Conservation (phyloP, 2,888 invertebrate species). For the Melolontha melolontha region DNA sequence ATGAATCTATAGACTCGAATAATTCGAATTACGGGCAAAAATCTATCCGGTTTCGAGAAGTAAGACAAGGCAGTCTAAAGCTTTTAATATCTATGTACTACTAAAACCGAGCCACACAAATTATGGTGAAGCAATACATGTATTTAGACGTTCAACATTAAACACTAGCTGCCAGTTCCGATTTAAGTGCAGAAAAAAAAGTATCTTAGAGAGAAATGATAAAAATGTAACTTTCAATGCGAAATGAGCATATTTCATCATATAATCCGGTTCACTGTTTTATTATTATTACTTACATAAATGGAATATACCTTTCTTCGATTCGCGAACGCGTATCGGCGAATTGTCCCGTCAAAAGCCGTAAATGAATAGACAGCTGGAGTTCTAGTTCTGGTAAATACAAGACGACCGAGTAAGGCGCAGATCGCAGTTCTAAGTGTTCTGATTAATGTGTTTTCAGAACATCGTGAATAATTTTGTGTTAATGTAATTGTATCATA, state of each 20-base stretch:
- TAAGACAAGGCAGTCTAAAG: neutral
- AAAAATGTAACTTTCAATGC: slow-evolving; percentile 23
- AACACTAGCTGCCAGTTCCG: slow-evolving; percentile 20
- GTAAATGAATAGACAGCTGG: neutral
- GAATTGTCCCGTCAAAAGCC: slow-evolving; percentile 5
- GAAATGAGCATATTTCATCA: slow-evolving; percentile 31
- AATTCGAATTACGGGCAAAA: slow-evolving; percentile 9
- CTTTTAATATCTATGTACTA: slow-evolving; percentile 26
- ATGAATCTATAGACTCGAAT: slow-evolving; percentile 17
- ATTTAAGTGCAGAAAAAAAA: slow-evolving; percentile 19
- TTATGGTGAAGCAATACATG: slow-evolving; percentile 27
- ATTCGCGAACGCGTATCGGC: slow-evolving; percentile 2
- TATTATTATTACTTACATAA: slow-evolving; percentile 22
- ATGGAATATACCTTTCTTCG: slow-evolving; percentile 28
- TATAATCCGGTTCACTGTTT: neutral
- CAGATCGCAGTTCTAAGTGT: neutral
- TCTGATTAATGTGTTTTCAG: slow-evolving; percentile 16
- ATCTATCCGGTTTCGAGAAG: too few relatives aligned
- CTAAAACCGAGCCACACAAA: neutral
- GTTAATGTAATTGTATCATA: neutral
- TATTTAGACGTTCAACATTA: slow-evolving; percentile 10
- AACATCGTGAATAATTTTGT: slow-evolving; percentile 17
- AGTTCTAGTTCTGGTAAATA: too few relatives aligned
- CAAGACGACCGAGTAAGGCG: slow-evolving; percentile 1
- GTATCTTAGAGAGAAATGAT: slow-evolving; percentile 3